Conservation (phyloP, 2,797 vertebrate genomes). For the Labroides dimidiatus region DNA sequence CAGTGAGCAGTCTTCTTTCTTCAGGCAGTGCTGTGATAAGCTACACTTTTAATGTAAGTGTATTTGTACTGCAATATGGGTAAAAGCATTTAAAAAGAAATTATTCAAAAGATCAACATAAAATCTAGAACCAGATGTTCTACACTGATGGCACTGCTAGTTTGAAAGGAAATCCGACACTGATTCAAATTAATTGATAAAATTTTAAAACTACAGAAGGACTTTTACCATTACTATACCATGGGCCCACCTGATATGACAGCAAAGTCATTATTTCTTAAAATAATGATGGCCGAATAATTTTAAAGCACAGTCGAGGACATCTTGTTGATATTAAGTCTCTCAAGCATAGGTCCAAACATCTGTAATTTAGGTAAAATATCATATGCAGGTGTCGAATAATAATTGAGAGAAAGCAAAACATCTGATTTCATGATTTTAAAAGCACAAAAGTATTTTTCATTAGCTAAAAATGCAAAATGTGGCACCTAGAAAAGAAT, state of each 20-base stretch:
- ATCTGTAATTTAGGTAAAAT: slow-evolving; percentile 31
- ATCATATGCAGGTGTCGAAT: slow-evolving; percentile 17
- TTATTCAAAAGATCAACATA: too few species aligned
- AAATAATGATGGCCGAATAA: too few species aligned
- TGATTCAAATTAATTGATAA: too few species aligned
- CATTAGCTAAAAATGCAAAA: slow-evolving; percentile 9
- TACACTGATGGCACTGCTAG: background rate
- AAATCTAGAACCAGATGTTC: too few species aligned
- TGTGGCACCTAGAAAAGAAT: slow-evolving; percentile 1
- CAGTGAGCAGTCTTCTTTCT: background rate
- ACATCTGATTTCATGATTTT: slow-evolving; percentile 14
- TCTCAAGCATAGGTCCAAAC: slow-evolving; percentile 10
- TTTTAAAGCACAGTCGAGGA: too few species aligned
- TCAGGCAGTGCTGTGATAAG: background rate
- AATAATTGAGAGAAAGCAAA: slow-evolving; percentile 7
- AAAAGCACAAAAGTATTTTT: background rate
- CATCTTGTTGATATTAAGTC: background rate
- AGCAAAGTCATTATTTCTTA: too few species aligned
- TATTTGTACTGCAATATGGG: background rate
- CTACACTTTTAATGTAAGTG: too few species aligned
- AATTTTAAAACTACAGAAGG: background rate
- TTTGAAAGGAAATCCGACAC: background rate
- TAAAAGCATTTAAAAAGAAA: background rate
- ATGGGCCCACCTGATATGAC: slow-evolving; percentile 9
- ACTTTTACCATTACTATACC: slow-evolving; percentile 1